Evolutionary conservation across 2,797 vertebrate genomes (phyloP).

Genomic region (Enteromius thamalakanensis): DNA sequence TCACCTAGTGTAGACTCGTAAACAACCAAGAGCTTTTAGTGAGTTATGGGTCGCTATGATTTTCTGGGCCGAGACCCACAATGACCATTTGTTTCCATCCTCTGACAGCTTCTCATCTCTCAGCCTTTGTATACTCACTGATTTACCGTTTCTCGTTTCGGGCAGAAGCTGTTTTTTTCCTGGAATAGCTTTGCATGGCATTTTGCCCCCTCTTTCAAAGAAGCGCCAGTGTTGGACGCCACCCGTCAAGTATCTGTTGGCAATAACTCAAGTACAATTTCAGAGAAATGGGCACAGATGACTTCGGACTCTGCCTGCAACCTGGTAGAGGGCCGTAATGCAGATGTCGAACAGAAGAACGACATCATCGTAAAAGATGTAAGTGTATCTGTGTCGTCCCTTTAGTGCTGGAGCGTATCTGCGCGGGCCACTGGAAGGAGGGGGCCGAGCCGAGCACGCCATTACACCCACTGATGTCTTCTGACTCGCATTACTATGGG

Average conservation of each 20-base stretch:
- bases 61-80: constrained; percentile 18
- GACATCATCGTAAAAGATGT: constrained; percentile 35
- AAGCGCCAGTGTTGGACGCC: not conserved
- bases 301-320: not conserved
- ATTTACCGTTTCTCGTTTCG: constrained; percentile 19
- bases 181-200: not conserved
- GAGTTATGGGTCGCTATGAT: constrained; percentile 4
- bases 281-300: not conserved
- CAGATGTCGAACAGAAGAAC: constrained; percentile 38
- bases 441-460: constrained; percentile 66
- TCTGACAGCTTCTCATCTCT: constrained; percentile 3
- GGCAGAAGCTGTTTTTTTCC: not conserved
- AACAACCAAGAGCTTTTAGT: constrained; percentile 14
- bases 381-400: constrained; percentile 22
- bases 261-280: constrained; percentile 22
- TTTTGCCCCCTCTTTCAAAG: constrained; percentile 8
- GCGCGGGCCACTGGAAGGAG: constrained; percentile 23
- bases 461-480: constrained; percentile 74
- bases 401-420: constrained; percentile 56
- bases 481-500: constrained; percentile 72
- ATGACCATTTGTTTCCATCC: constrained; percentile 3
- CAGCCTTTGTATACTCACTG: constrained; percentile 3
- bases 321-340: constrained; percentile 1
- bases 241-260: not conserved
- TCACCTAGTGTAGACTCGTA: not conserved